Evolutionary conservation across 2,797 vertebrate genomes (phyloP), one percentile per base, ranked within the genome.

Genomic region (Florisuga fusca): DNA sequence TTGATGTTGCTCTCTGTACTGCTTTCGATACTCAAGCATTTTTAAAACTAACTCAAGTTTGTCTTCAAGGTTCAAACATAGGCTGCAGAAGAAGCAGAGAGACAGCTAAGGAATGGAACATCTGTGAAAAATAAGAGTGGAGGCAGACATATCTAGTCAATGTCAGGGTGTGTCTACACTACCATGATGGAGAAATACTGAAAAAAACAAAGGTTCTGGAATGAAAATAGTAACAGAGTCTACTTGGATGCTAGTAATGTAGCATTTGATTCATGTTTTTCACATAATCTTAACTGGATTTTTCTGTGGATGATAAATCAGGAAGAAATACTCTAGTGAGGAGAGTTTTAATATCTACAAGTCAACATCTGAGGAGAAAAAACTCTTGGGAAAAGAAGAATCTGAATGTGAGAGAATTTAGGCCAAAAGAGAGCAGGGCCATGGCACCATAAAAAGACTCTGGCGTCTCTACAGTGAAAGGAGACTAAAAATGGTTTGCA

Each of bases 291-390:
- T 72, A 48, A 66, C 31, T 67, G 50, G 50, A 74, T 92, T 90
- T 89, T 91, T 91, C 75, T 67, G 53, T 74, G 57, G 57, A 53
- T 71, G 54, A 94, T 84, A 87, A 89, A 89, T 93, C 87, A 90
- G 50, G 31, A 77, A 74, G 36, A 34, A 79, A 71, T 87, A 59
- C 27, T 79, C 31, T 45, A 16, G 18, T 43, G 50, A 85, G 14
- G 23, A 90, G 26, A 76, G 34, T 84, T 88, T 77, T 80, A 66
- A 91, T 43, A 77, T 23, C 27, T 74, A 34, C 18, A 62, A 69
- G 45, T 71, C 48, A 57, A 19, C 22, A 25, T 33, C 43, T 73
- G 43, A 79, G 48, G 22, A 79, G 51, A 55, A 78, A 66, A 68
- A 61, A 16, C 18, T 54, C 45, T 71, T 89, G 33, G 45, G 55